Evolutionary conservation across 2,888 invertebrate genomes (phyloP), one percentile per base, ranked within the genome.

Genomic region (Protophormia terraenovae): DNA sequence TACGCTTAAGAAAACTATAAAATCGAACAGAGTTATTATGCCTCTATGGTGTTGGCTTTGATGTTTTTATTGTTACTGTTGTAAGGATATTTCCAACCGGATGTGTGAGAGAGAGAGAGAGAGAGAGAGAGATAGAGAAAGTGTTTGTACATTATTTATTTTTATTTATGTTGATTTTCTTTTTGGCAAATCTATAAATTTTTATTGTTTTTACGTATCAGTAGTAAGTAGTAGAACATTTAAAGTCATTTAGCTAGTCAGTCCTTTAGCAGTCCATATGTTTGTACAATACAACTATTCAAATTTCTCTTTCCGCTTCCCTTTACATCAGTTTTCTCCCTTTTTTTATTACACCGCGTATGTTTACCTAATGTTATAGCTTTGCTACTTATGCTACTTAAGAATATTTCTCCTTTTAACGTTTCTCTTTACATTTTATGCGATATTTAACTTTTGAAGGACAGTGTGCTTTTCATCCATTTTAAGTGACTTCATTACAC

Each of bases 331-430:
- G 41, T 22, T 60, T 38, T 79, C 41, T 67, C 41, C 32, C 35
- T 58, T 58, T 55, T 72, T 84, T 84, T 83, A 80, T 80, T 79
- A 80, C 62, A 71, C 55, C 76, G 76, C 80, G 76, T 80, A 66
- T 84, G 80, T 80, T 84, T 80, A 80, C 69, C 69, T 84, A 83
- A 75, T 84, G 79, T 84, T 79, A 75, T 79, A 47, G 60, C 62
- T 73, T 62, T 78, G 45, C 55, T 64, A 35, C 24, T 38, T 67
- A 62, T 41, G 47, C 79, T 75, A 75, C 69, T 71, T 83, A 38
- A 62, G 60, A 41, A 60, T 53, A 22, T 53, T 72, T 62, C 3
- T 29, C 2, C 55, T 27, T 8, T n/a, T 55, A 6, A 14, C 32
- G 19, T 14, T 62, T 24, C 14, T 64, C 6, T 35, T 19, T 35